Base-by-base conservation (phyloP, 2,797 vertebrate genomes). In the Anguilla marmorata region DNA sequence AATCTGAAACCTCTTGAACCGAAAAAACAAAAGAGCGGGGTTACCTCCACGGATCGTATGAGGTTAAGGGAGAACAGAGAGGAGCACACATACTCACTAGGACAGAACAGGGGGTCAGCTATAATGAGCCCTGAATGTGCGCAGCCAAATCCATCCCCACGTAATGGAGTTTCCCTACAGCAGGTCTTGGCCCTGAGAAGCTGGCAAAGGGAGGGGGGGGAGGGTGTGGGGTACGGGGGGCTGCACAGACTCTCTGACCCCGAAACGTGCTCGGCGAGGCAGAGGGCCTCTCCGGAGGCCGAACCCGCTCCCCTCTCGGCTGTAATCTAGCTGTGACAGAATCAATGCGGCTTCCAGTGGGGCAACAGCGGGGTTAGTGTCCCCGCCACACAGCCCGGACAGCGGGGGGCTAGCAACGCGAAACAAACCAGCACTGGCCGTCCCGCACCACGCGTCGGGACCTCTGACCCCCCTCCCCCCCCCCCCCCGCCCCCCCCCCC, bases 261-360 rank as follows among this genome's bases (percentile, higher is more conserved):
- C 95, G 94, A 96, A 98, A 96, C 96, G 96, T 96, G 94, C 91
- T 94, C 95, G 93, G 95, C 96, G 97, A 97, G 96, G 94, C 94
- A 94, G 95, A 80, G 90, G 89, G 95, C 95, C 94, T 94, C 95
- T 97, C 97, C 92, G 93, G 97, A 95, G 97, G 93, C 94, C 96
- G 93, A 95, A 97, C 93, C 96, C 97, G 95, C 96, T 96, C 95
- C 85, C 89, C 94, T 98, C 98, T 97, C 96, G 96, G 94, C 95
- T 97, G 97, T 97, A 98, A 98, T 98, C 97, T 98, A 96, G 96
- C 95, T 96, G 96, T 96, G 96, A 96, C 95, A 94, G 95, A 96
- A 97, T 96, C 98, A 98, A 98, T 99, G 98, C 97, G 97, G 97
- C 91, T 92, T 95, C 94, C 95, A 95, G 95, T 94, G 95, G 92